Evolutionary conservation across 2,888 invertebrate species (phyloP), one percentile per base, ranked within the genome.

Genomic region (Blastobasis adustella): DNA sequence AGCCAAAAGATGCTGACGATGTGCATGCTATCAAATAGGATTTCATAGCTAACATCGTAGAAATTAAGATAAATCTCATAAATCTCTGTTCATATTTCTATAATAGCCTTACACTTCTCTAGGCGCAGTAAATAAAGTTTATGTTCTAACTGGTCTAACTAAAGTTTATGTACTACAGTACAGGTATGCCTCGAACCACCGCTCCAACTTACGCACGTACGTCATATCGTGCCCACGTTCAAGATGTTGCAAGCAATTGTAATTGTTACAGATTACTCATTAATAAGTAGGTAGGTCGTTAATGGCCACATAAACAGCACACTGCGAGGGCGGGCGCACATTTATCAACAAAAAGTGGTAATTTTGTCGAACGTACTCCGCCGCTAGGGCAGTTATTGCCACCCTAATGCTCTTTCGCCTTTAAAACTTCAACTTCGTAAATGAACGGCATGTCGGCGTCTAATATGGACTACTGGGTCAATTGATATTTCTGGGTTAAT

Each of bases 271-370:
- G 78, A 84, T 84, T 79, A 80, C 80, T 82, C 79, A 83, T 84
- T 83, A 85, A 79, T 84, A 80, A 81, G 75, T 79, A 69, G 79
- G 77, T 84, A 82, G 82, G 82, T 82, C 78, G 73, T 79, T 85
- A 84, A 85, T 83, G 79, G 83, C 58, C 76, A 78, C 83, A 85
- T 87, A 85, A 85, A 83, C 77, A 83, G 79, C 84, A 82, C 71
- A 74, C 73, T 74, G 79, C 66, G 65, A 67, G 63, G 67, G 63
- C 62, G 59, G 67, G 61, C 60, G 68, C 67, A 74, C 79, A 80
- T 85, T 84, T 84, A 82, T 85, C 82, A 83, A 70, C 82, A 82
- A 86, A 85, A 86, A 85, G 75, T 78, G 81, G 80, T 83, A 79
- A 84, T 82, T 82, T 81, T 71, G 74, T 73, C 72, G 74, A 76